Conservation (phyloP, 2,797 vertebrate genomes). For the Pipistrellus pygmaeus region DNA sequence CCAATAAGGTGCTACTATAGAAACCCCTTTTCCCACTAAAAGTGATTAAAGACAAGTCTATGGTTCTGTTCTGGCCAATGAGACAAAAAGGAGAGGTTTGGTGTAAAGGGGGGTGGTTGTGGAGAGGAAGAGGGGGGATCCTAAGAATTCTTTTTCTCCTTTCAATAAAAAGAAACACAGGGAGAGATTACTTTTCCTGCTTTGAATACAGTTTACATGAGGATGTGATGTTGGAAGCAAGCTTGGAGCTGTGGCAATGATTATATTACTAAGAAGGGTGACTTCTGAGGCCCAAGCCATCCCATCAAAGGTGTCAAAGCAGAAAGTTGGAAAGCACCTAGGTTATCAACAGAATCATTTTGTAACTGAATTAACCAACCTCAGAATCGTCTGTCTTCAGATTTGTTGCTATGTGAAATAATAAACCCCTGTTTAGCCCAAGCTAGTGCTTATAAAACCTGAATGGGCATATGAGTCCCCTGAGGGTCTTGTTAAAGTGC, state of each 20-base stretch:
- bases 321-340: background rate
- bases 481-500: background rate
- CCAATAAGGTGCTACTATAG: background rate
- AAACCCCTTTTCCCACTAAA: background rate
- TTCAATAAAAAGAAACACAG: background rate
- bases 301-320: background rate
- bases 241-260: background rate
- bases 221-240: background rate
- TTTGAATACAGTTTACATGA: background rate
- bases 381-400: constrained; percentile 38
- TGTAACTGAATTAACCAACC: background rate
- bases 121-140: fast-evolving
- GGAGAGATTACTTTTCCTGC: background rate
- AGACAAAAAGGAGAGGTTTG: background rate
- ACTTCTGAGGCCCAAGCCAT: background rate
- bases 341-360: background rate
- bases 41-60: background rate
- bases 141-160: background rate
- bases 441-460: constrained; percentile 11
- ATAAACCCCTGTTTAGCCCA: background rate
- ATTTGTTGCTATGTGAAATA: constrained; percentile 1
- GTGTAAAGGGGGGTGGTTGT: background rate
- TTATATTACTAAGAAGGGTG: background rate
- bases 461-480: background rate
- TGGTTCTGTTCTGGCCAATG: background rate